These are phyloP conservation scores for Pimpla rufipes DNA, from an alignment of 2,888 invertebrate genomes.

Conservation along the genomic window DNA sequence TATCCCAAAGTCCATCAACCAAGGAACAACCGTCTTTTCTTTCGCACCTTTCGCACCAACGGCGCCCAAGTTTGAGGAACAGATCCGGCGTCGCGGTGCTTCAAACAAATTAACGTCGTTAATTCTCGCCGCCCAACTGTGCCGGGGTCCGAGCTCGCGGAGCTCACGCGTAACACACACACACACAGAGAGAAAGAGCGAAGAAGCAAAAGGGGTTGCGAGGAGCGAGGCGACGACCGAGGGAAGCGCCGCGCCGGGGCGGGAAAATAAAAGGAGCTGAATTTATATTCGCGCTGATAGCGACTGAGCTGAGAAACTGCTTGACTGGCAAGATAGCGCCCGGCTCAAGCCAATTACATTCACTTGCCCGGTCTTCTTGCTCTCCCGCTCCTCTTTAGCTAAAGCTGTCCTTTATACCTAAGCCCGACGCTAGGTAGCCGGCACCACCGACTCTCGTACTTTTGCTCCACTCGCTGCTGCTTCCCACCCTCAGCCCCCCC, in stretches of 20 bases:
- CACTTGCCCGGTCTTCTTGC: slow-evolving; percentile 80
- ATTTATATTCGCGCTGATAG: slow-evolving; percentile 84
- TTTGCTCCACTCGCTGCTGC: slow-evolving; percentile 29
- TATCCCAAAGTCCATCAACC: too few relatives aligned
- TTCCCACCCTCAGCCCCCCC: not conserved
- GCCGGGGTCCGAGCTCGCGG: slow-evolving; percentile 58
- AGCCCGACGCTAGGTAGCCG: slow-evolving; percentile 43
- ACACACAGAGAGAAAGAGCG: slow-evolving; percentile 47
- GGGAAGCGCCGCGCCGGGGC: slow-evolving; percentile 64
- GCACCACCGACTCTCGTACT: slow-evolving; percentile 13
- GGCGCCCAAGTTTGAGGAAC: not conserved
- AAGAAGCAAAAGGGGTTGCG: slow-evolving; percentile 55
- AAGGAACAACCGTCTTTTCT: slow-evolving; percentile 74
- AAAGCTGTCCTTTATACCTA: slow-evolving; percentile 72
- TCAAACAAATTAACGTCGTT: slow-evolving; percentile 81
- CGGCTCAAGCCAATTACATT: slow-evolving; percentile 83
- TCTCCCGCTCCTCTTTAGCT: slow-evolving; percentile 71
- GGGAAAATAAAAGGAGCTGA: slow-evolving; percentile 78
- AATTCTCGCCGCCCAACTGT: slow-evolving; percentile 71
- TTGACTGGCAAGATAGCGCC: slow-evolving; percentile 82
- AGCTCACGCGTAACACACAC: slow-evolving; percentile 21
- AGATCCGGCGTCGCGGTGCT: slow-evolving; percentile 68
- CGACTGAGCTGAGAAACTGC: slow-evolving; percentile 82
- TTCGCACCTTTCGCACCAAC: slow-evolving; percentile 19
- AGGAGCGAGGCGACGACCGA: slow-evolving; percentile 41